These are phyloP conservation scores for Pollenia labialis DNA, from an alignment of 2,888 invertebrate genomes.

Conservation along the genomic window DNA sequence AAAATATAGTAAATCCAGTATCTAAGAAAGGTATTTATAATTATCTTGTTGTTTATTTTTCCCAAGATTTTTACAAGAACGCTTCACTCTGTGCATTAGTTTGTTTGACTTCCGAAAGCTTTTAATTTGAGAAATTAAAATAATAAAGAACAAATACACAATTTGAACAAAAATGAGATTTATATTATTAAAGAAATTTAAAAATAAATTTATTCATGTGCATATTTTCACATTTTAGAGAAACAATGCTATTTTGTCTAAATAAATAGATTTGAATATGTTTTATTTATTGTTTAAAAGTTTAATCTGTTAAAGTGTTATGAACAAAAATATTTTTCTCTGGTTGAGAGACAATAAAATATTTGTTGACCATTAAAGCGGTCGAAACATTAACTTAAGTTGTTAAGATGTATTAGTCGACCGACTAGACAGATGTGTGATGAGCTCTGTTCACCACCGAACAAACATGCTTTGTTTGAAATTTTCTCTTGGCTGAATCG, in stretches of 20 bases:
- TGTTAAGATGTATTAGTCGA: background rate
- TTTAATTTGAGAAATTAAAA: too few species aligned
- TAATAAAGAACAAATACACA: background rate
- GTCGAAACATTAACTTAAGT: slow-evolving; percentile 14
- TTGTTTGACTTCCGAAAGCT: too few species aligned
- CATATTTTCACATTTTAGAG: too few species aligned
- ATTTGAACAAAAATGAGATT: background rate
- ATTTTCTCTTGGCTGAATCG: background rate
- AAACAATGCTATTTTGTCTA: background rate
- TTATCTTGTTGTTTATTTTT: too few species aligned
- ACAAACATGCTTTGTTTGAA: background rate
- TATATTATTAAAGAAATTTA: background rate
- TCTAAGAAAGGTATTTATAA: too few species aligned
- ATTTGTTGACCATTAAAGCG: background rate
- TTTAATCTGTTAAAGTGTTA: background rate
- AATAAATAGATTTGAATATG: background rate
- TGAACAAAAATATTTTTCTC: slow-evolving; percentile 23
- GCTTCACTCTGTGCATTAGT: too few species aligned
- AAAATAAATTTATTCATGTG: too few species aligned
- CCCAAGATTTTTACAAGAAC: too few species aligned
- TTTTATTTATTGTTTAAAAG: background rate
- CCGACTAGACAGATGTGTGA: background rate
- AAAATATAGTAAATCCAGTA: too few species aligned
- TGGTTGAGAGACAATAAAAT: background rate
- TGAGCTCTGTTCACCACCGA: background rate